phyloP scores from a whole-genome alignment of 1,140 invertebrate species.

The Nasonia giraulti region DNA sequence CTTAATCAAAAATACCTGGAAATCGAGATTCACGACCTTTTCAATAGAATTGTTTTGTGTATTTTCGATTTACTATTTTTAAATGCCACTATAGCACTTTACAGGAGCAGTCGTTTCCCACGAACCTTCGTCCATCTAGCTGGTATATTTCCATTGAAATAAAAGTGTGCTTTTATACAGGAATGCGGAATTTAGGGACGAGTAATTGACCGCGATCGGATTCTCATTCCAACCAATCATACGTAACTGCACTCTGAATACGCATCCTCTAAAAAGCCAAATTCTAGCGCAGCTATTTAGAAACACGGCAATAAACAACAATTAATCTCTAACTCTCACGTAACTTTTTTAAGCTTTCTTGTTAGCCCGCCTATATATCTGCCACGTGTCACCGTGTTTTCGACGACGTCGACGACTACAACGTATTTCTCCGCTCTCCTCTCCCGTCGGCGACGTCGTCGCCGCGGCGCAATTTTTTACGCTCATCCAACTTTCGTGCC shows the following conservation, averaged over 20 bases:
- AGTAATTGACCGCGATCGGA: too few species aligned
- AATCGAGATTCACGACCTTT: too few species aligned
- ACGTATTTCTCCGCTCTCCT: constrained; percentile 4
- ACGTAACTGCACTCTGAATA: not conserved
- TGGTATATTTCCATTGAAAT: too few species aligned
- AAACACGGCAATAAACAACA: not conserved
- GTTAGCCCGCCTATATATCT: not conserved
- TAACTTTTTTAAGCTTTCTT: constrained; percentile 13
- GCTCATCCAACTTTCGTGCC: constrained; percentile 20
- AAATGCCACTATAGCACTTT: too few species aligned
- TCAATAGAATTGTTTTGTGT: too few species aligned
- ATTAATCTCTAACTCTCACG: not conserved
- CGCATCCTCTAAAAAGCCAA: not conserved
- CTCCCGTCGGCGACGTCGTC: not conserved
- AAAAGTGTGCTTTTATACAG: too few species aligned
- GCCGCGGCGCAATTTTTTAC: constrained; percentile 23
- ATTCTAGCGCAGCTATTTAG: not conserved
- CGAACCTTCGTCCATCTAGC: too few species aligned
- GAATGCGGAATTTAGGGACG: too few species aligned
- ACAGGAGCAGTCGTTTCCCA: too few species aligned
- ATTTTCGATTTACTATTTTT: too few species aligned
- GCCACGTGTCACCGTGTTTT: constrained; percentile 1
- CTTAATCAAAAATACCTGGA: too few species aligned
- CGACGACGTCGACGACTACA: not conserved
- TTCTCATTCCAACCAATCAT: not conserved